Evolutionary conservation across 2,113 vertebrate genomes (phyloP).

Genomic region (Ancistrus triradiatus): DNA sequence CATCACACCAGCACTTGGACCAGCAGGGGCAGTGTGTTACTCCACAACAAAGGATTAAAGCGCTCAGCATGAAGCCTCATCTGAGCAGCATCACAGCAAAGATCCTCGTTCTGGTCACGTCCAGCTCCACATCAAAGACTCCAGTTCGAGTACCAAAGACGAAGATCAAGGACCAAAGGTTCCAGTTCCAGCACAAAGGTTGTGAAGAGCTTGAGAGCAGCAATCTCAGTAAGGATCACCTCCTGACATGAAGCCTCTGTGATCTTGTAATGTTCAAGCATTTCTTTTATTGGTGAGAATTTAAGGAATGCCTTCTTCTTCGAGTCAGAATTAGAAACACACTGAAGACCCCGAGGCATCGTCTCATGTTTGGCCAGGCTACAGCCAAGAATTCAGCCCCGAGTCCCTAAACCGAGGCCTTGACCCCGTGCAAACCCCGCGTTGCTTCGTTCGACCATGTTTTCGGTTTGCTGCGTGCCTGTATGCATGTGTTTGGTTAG

Average conservation of each 20-base stretch:
- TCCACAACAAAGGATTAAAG: too few relatives aligned
- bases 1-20: too few relatives aligned
- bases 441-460: slow-evolving; percentile 28
- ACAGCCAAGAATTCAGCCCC: slow-evolving; percentile 35
- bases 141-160: too few relatives aligned
- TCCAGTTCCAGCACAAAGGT: too few relatives aligned
- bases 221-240: slow-evolving; percentile 1
- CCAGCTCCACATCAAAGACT: too few relatives aligned
- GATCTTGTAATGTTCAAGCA: slow-evolving; percentile 11
- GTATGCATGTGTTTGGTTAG: slow-evolving; percentile 65
- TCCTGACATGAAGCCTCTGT: slow-evolving; percentile 7
- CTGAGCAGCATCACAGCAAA: too few relatives aligned
- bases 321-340: slow-evolving; percentile 45
- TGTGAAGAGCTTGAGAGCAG: too few relatives aligned
- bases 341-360: slow-evolving; percentile 28
- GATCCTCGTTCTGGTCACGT: too few relatives aligned
- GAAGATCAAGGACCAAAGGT: too few relatives aligned
- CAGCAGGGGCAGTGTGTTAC: too few relatives aligned
- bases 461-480: slow-evolving; percentile 57
- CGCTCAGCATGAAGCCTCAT: too few relatives aligned
- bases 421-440: slow-evolving; percentile 46
- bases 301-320: slow-evolving; percentile 32
- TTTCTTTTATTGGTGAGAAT: slow-evolving; percentile 19
- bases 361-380: slow-evolving; percentile 25
- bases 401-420: slow-evolving; percentile 30